Evolutionary conservation across 2,797 vertebrate genomes (phyloP), one percentile per base, ranked within the genome.

Genomic region (Nyctibius grandis): DNA sequence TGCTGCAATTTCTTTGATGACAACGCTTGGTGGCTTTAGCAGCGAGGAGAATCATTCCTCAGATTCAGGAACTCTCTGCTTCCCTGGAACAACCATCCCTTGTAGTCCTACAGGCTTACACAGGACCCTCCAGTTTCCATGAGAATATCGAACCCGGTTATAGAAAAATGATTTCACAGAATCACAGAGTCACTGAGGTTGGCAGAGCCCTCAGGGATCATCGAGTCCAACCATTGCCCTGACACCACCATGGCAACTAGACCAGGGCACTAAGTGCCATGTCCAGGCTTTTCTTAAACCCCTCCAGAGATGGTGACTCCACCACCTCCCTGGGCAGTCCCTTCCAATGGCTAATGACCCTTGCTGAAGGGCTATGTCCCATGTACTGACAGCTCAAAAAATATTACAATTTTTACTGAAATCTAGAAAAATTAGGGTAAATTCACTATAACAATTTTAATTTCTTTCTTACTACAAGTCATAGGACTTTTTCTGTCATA

Each of bases 121-220:
- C 23, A 57, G 34, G 76, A 7, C 26, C 31, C 14, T 29, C 21
- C 15, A 3, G 54, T 0, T 36, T 31, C n/a, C 8, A 9, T 0
- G 4, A 17, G 19, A 26, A 44, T 14, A 17, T 3, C 28, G 33
- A 80, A 38, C 11, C 20, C 73, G 26, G 2, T 25, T 25, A 10
- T 0, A 34, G 38, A 40, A 48, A 51, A 0, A 2, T 5, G 11
- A 6, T 13, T 48, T 50, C n/a, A n/a, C n/a, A n/a, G n/a, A n/a
- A n/a, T n/a, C n/a, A n/a, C n/a, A n/a, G n/a, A n/a, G n/a, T n/a
- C n/a, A n/a, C n/a, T n/a, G n/a, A n/a, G n/a, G n/a, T n/a, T n/a
- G n/a, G n/a, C n/a, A n/a, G n/a, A n/a, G n/a, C n/a, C n/a, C n/a
- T n/a, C n/a, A n/a, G n/a, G n/a, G n/a, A n/a, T n/a, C n/a, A n/a